Base-by-base conservation (phyloP, 2,113 vertebrate species). In the Dipodomys stephensi region DNA sequence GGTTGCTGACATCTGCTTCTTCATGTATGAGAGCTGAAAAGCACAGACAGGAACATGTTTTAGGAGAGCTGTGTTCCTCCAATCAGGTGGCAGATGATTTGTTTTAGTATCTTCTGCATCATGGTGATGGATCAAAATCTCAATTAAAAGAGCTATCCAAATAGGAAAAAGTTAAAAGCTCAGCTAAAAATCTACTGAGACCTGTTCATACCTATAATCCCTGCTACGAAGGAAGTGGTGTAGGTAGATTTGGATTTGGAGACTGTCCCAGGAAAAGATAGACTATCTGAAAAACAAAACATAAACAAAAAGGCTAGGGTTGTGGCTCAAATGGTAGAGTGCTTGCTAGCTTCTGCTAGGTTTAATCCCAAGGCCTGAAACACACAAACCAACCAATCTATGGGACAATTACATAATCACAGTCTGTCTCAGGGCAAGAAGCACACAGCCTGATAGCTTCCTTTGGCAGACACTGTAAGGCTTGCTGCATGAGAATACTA, bases 11-110 rank as follows among this genome's bases (percentile, higher is more conserved):
- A 57, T 32, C 79, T 73, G 22, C 0, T 27, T 35, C 62, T 27
- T 7, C 6, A 0, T 1, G 22, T 7, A 2, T 2, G 25, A 32
- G 62, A 28, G 73, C 0, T 60, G 62, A 90, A 68, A 62, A 62
- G 53, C 27, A 3, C 6, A 2, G 1, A 1, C 7, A 72, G 22
- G 46, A 53, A 53, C 13, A 57, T n/a, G 7, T 27, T 39, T 74
- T 27, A 15, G 83, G 60, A n/a, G 57, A 68, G 30, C 30, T 10
- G 11, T 46, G 30, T 16, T 71, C 57, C 53, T 83, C 46, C 22
- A 27, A 6, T 8, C 85, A 46, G 28, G 49, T 39, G 20, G 39
- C 71, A 11, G 22, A 60, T 32, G 23, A 23, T 71, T n/a, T 18
- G 18, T 67, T 49, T 83, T 25, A 27, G 0, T 18, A n/a, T 20